These are phyloP conservation scores for Sclerodermus sp. DNA, from an alignment of 2,888 invertebrate genomes.

Conservation along the genomic window DNA sequence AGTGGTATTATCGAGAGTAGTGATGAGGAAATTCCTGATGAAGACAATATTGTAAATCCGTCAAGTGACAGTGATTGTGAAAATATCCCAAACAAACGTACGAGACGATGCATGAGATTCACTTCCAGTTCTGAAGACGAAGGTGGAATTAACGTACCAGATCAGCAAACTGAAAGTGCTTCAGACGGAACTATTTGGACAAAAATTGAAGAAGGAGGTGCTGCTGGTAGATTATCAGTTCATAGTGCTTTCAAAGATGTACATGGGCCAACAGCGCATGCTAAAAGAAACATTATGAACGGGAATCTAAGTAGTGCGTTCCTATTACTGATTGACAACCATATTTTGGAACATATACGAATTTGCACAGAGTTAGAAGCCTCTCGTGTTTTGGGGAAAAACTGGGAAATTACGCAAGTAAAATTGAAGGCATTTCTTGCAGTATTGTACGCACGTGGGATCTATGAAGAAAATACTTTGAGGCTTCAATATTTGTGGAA, in stretches of 20 bases:
- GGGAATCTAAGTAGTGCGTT: conserved; percentile 28
- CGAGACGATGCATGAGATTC: conserved; percentile 3
- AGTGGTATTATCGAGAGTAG: conserved; percentile 23
- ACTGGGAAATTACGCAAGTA: conserved; percentile 18
- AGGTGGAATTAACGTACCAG: conserved; percentile 18
- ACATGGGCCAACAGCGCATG: conserved; percentile 24
- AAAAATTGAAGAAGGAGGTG: conserved; percentile 13
- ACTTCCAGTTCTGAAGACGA: conserved; percentile 12
- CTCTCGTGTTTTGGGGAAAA: conserved; percentile 20
- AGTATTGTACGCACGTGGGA: conserved; percentile 27
- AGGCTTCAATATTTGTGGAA: conserved; percentile 20
- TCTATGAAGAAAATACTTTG: conserved; percentile 23
- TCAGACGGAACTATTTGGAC: conserved; percentile 15
- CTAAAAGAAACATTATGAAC: conserved; percentile 28
- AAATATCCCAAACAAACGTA: conserved; percentile 13
- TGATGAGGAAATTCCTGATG: conserved; percentile 10
- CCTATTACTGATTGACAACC: conserved; percentile 27
- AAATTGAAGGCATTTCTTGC: conserved; percentile 22
- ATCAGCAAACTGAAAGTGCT: conserved; percentile 25
- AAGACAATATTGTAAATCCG: conserved; percentile 2
- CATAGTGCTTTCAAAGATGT: conserved; percentile 11
- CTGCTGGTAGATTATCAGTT: conserved; percentile 12
- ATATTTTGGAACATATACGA: conserved; percentile 18
- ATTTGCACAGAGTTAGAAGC: conserved; percentile 18
- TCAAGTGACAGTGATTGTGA: conserved; percentile 4